Base-by-base conservation (phyloP, 2,113 vertebrate species). In the Canis aureus region DNA sequence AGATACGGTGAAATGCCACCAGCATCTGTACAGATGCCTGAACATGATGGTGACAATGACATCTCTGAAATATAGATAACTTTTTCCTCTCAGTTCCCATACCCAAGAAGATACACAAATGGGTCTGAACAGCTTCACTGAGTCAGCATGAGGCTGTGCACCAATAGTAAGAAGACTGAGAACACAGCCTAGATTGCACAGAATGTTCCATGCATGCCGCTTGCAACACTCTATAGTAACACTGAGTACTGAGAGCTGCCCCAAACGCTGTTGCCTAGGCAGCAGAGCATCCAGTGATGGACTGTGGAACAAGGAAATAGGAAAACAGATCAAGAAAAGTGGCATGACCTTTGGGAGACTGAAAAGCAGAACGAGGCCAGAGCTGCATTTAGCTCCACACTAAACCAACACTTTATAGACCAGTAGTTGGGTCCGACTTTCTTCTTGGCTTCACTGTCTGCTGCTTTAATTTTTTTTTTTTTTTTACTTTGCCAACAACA, bases 281-380 rank as follows among this genome's bases (percentile, higher is more conserved):
- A 96, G 97, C 96, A 64, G 12, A 81, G 38, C 80, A 57, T 86
- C 94, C 83, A 86, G 7, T 79, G 95, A 98, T 78, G 84, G 81
- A 78, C 95, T 81, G 64, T 29, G 80, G 38, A 94, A 69, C 55
- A 67, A 80, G 87, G 25, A 97, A 95, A 71, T 20, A 92, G 78
- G 84, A 94, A 97, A 97, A 95, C 55, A 95, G 76, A 95, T 94
- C 88, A 53, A 97, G 96, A 96, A 79, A 96, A 96, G 94, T 94
- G 96, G 80, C 88, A 67, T 85, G 95, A 96, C 97, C 98, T 97
- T 95, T 93, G 92, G 87, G 88, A 97, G 84, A 94, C 92, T 53
- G 91, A 67, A 95, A 95, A 96, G 64, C 84, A 91, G 76, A 96
- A 94, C 27, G 69, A 55, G 43, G 64, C 86, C 94, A 96, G 92